Evolutionary conservation across 2,113 vertebrate species (phyloP), one percentile per base, ranked within the genome.

Genomic region (Alligator mississippiensis): DNA sequence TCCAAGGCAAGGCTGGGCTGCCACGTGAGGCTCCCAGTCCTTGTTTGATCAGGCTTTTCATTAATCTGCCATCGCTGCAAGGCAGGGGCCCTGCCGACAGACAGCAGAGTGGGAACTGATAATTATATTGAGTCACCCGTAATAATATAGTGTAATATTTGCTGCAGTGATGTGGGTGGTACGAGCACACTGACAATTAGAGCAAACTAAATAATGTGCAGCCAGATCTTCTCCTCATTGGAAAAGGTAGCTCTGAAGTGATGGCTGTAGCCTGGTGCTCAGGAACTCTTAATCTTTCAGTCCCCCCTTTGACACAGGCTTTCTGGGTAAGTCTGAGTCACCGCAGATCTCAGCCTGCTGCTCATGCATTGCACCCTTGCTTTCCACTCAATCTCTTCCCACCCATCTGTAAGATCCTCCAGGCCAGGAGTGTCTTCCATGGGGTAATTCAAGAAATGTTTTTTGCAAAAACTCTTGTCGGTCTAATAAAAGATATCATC

Each of bases 1-100:
- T 47, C 47, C 47, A 47, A 47, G 47, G 47, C 47, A 47, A 30
- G 9, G 21, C 30, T 85, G 74, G 78, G 68, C 57, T 21, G 4
- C 11, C 0, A 6, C 22, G 2, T 54, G 59, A 30, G 89, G 28
- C 9, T 24, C 55, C 59, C 12, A 55, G 1, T 30, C 30, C 34
- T 3, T 19, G 18, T 80, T 75, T 64, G 55, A 87, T 66, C 62
- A 59, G 74, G 55, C 12, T 77, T 77, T 47, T 34, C 21, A 4
- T 85, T n/a, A 28, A 28, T 38, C 27, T 38, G 28, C 57, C 78
- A 19, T 19, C 82, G 2, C 80, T 30, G 38, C 0, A 70, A 61
- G 58, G 76, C 7, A 6, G 4, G 79, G 61, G 77, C 72, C 3
- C n/a, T 7, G 34, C 61, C 16, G 21, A 0, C 22, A 38, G 47